Evolutionary conservation across 2,797 vertebrate species (phyloP), one percentile per base, ranked within the genome.

Genomic region (Gymnocypris eckloni): DNA sequence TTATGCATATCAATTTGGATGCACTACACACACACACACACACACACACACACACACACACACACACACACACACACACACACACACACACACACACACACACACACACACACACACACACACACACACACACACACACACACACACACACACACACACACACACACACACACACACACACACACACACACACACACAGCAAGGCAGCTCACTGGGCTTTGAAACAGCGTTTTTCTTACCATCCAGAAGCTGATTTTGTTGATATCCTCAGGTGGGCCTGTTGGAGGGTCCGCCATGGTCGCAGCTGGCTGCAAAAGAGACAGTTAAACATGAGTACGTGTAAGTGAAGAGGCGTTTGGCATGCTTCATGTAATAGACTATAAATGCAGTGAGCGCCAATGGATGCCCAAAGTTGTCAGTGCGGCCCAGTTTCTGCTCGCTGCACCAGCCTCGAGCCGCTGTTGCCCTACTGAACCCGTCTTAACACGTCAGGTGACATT

Each of bases 161-260:
- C 33, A 28, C 33, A 33, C 33, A 33, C 33, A 33, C 33, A 33
- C 33, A 33, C 33, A 33, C 33, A 33, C 33, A 33, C 33, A 33
- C 33, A 33, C 33, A 33, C 33, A 33, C 33, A 33, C 33, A 33
- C 33, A 33, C 33, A 33, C 2, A 33, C 33, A 78, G 33, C 2
- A 13, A n/a, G 20, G 33, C 52, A 39, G 20, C 20, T 41, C 33
- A 77, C 12, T 41, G n/a, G 11, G 18, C 4, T 13, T 5, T 9
- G 20, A 2, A 59, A 56, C 12, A 28, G 25, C 5, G 28, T 67
- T 59, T 81, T 81, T 84, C 93, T 94, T 91, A 96, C 95, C 95
- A 95, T 94, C 95, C 95, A 96, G 92, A 96, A 96, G 89, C 95
- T 96, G 88, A 91, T 90, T 76, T 92, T 94, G 90, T 90, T 92